phyloP scores from a whole-genome alignment of 2,888 invertebrate species.

The Gonocerus acuteangulatus region DNA sequence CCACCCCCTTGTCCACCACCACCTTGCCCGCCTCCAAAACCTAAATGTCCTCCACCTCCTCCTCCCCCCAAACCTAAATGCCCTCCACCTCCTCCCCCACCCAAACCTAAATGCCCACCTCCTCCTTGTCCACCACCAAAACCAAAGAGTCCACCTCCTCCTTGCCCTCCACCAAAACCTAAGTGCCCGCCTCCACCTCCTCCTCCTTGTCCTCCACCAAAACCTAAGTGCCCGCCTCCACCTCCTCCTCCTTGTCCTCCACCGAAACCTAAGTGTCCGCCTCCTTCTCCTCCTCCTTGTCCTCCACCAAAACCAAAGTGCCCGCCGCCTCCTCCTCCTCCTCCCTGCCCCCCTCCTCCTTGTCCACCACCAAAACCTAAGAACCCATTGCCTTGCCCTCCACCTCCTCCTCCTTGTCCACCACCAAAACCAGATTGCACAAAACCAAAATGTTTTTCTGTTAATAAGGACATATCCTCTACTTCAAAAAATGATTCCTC shows the following conservation, averaged over 20 bases:
- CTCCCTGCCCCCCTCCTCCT: not conserved
- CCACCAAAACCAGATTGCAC: not conserved
- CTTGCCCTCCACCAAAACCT: constrained; percentile 19
- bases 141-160: constrained; percentile 16
- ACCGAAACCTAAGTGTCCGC: constrained; percentile 7
- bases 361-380: not conserved
- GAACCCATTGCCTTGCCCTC: not conserved
- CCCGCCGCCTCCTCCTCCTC: constrained; percentile 8
- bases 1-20: constrained; percentile 4
- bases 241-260: constrained; percentile 26
- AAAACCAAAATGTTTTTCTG: no score
- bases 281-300: constrained; percentile 1
- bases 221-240: constrained; percentile 13
- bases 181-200: not conserved
- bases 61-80: not conserved
- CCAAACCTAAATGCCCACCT: constrained; percentile 9
- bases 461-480: not conserved
- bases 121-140: not conserved
- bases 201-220: constrained; percentile 10
- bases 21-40: constrained; percentile 10
- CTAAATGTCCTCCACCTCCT: not conserved
- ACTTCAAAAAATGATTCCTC: not conserved
- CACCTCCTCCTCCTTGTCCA: not conserved
- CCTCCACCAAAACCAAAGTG: constrained; percentile 22
- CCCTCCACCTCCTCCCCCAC: not conserved